phyloP scores from a whole-genome alignment of 2,113 vertebrate genomes.

The Leptosomus discolor region DNA sequence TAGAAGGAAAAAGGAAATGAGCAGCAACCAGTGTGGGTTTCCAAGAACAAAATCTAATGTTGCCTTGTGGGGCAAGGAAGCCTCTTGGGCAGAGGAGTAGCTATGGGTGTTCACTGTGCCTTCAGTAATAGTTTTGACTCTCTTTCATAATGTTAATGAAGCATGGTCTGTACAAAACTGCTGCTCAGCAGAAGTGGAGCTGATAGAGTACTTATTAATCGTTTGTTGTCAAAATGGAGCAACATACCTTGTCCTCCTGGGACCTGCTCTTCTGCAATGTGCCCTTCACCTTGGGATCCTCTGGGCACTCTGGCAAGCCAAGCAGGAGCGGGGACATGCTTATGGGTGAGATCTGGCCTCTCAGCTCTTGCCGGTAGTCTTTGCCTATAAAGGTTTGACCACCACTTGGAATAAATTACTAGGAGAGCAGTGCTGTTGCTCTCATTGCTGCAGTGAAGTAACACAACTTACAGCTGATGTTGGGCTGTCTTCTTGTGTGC shows the following conservation, averaged over 20 bases:
- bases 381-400: not conserved
- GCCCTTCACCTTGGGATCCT: not conserved
- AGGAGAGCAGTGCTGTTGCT: not conserved
- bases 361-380: not conserved
- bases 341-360: not conserved
- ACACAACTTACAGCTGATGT: accelerated
- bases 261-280: not conserved
- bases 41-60: not conserved
- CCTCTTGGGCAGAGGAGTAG: not conserved
- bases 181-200: not conserved
- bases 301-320: not conserved
- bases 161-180: not conserved
- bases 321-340: not conserved
- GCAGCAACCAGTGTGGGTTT: not conserved
- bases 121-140: not conserved
- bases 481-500: not conserved
- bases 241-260: not conserved
- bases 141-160: not conserved
- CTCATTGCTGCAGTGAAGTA: not conserved
- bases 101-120: not conserved
- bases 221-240: not conserved
- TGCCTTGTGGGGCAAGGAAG: not conserved
- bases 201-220: not conserved
- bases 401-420: not conserved
- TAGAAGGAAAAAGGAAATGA: not conserved